Conservation (phyloP, 1,140 invertebrate species). For the Drosophila bifasciata region DNA sequence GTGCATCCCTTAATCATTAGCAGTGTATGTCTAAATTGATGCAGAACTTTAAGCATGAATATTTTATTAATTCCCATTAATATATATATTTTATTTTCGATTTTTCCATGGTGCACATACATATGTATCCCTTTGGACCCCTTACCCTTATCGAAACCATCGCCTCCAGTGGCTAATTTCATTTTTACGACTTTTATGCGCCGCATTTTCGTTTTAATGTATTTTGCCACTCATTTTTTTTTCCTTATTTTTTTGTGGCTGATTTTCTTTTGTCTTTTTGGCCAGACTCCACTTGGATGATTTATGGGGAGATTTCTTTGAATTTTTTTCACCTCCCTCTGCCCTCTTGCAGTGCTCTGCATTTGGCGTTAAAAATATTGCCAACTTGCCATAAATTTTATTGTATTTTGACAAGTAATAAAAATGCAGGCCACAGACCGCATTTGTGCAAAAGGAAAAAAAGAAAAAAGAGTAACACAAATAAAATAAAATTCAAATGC, state of each 20-base stretch:
- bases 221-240: slow-evolving; percentile 15
- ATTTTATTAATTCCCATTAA: neutral
- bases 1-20: too few species aligned
- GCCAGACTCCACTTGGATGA: slow-evolving; percentile 56
- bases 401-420: slow-evolving; percentile 79
- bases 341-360: slow-evolving; percentile 23
- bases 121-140: too few species aligned
- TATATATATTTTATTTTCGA: too few species aligned
- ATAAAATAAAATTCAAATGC: slow-evolving; percentile 29
- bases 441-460: too few species aligned
- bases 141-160: too few species aligned
- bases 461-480: slow-evolving; percentile 39
- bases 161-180: slow-evolving; percentile 59
- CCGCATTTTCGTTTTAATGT: slow-evolving; percentile 46
- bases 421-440: slow-evolving; percentile 71
- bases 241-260: slow-evolving; percentile 33
- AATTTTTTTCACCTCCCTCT: slow-evolving; percentile 32
- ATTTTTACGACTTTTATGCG: slow-evolving; percentile 75
- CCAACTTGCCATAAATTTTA: slow-evolving; percentile 73
- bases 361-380: slow-evolving; percentile 78
- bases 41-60: neutral
- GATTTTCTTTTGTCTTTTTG: slow-evolving; percentile 43
- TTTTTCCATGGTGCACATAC: too few species aligned
- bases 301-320: slow-evolving; percentile 67
- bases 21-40: too few species aligned